phyloP scores from a whole-genome alignment of 2,113 vertebrate genomes.

The Takifugu bimaculatus region DNA sequence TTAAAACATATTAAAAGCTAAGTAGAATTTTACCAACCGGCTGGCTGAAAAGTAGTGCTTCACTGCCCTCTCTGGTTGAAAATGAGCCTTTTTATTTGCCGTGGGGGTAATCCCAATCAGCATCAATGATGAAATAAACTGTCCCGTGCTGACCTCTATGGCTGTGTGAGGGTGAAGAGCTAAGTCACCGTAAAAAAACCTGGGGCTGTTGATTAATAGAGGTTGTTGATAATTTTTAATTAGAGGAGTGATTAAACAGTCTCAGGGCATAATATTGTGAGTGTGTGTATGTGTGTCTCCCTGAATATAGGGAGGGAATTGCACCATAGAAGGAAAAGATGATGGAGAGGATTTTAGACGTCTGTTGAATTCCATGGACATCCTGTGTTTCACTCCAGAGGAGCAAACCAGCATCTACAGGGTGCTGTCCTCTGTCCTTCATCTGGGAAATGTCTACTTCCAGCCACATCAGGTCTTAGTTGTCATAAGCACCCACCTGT shows the following conservation, averaged over 20 bases:
- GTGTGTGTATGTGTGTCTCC: conserved; percentile 9
- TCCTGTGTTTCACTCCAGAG: conserved; percentile 84
- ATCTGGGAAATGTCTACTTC: conserved; percentile 95
- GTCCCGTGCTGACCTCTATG: conserved; percentile 1
- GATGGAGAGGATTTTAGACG: conserved; percentile 87
- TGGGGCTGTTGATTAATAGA: conserved; percentile 9
- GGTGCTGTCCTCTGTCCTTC: conserved; percentile 91
- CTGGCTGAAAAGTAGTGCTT: conserved; percentile 1
- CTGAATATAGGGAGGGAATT: conserved; percentile 87
- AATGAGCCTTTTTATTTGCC: conserved; percentile 2
- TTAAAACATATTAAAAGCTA: too few species aligned
- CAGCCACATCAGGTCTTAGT: conserved; percentile 59
- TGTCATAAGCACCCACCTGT: too few species aligned
- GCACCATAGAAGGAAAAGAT: conserved; percentile 85
- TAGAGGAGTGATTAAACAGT: conserved; percentile 19
- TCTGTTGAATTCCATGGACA: conserved; percentile 91
- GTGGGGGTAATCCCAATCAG: neutral
- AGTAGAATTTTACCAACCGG: neutral
- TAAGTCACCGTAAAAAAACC: too few species aligned
- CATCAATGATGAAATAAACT: neutral
- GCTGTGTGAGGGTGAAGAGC: conserved; percentile 7
- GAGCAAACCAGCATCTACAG: conserved; percentile 92
- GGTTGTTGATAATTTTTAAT: conserved; percentile 8
- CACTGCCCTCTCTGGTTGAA: conserved; percentile 6
- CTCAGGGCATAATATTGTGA: conserved; percentile 10